Conservation (phyloP, 53 echinoderm and acorn worm genomes). For the Luidia sarsii region DNA sequence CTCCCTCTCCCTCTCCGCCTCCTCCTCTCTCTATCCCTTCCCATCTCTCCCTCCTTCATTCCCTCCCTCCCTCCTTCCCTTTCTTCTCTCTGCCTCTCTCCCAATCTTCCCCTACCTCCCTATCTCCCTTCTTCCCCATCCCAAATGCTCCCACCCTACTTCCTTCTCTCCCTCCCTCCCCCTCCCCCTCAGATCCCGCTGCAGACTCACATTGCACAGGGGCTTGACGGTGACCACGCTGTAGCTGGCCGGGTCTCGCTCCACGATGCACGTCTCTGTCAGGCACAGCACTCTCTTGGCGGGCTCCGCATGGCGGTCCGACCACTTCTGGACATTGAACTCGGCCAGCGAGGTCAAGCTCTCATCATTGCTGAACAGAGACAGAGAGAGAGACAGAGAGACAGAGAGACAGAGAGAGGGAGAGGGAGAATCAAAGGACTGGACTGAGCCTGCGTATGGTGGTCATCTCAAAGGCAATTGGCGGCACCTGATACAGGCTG, state of each 20-base stretch:
- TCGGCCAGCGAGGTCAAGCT: constrained; percentile 93
- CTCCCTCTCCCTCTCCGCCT: no score
- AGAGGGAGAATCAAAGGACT: constrained; percentile 43
- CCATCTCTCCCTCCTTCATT: no score
- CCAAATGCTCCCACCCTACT: no score
- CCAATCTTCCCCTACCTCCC: no score
- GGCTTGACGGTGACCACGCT: constrained; percentile 89
- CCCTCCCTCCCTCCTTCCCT: no score
- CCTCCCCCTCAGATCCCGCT: no score
- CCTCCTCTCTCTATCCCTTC: no score
- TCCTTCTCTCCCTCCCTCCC: no score
- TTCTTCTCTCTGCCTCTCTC: no score
- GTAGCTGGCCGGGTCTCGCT: constrained; percentile 96
- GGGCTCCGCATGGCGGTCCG: constrained; percentile 76
- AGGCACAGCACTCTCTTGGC: constrained; percentile 82
- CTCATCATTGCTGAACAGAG: constrained; percentile 80
- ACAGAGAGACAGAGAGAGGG: not conserved
- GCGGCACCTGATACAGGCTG: no score
- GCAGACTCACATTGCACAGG: constrained; percentile 84
- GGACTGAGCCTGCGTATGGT: constrained; percentile 92
- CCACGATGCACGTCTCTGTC: constrained; percentile 98
- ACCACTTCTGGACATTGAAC: constrained; percentile 95
- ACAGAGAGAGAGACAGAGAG: not conserved
- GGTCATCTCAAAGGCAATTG: no score
- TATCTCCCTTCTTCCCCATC: no score